A percentile compares a stretch with the other conserved stretches of the same genome.
Conservation (phyloP, 2,797 vertebrate species). For the Enteromius thamalakanensis region DNA sequence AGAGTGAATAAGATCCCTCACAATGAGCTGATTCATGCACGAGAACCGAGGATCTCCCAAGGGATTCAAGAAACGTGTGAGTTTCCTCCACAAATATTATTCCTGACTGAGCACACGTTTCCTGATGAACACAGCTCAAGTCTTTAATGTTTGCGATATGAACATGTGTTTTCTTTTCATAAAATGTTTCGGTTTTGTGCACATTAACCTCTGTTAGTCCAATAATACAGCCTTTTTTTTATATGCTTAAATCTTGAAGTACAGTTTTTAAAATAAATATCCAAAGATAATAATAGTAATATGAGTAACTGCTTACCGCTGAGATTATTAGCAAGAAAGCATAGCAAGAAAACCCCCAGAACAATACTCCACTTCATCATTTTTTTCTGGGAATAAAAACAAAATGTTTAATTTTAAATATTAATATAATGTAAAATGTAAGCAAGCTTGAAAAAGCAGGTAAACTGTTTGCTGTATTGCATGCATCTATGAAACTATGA, state of each 20-base stretch:
- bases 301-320: conserved; percentile 67
- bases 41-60: conserved; percentile 55
- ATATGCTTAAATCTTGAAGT: not conserved
- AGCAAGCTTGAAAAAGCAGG: not conserved
- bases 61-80: conserved; percentile 62
- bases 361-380: conserved; percentile 73
- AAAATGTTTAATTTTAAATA: not conserved
- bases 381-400: conserved; percentile 44
- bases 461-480: not conserved
- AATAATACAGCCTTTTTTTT: not conserved
- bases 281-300: not conserved
- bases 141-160: not conserved
- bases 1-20: conserved; percentile 58
- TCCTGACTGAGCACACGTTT: conserved; percentile 45
- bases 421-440: not conserved
- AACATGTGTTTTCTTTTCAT: not conserved
- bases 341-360: conserved; percentile 65
- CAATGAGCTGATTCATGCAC: conserved; percentile 78
- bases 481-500: not conserved
- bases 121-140: not conserved
- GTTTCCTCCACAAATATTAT: conserved; percentile 71
- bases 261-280: not conserved
- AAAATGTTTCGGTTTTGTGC: not conserved
- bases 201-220: not conserved
- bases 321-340: conserved; percentile 63